Evolutionary conservation across 2,113 vertebrate species (phyloP).

Genomic region (Aspiorhynchus laticeps): DNA sequence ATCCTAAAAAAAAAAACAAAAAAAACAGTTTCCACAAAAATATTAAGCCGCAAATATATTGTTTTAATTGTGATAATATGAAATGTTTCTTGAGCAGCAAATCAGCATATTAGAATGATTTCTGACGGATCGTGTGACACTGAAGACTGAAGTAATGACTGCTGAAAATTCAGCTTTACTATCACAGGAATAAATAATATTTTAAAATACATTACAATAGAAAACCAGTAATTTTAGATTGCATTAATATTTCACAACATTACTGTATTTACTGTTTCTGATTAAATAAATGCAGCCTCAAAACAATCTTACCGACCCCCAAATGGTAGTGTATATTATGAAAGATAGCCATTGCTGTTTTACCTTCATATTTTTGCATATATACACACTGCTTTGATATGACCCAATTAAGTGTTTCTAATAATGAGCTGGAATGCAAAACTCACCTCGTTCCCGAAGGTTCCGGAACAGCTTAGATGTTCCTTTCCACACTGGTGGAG

Average conservation of each 20-base stretch:
- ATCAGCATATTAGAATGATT: neutral
- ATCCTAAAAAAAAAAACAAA: neutral
- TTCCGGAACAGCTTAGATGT: conserved; percentile 95
- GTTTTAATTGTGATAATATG: too few relatives aligned
- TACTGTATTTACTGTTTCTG: neutral
- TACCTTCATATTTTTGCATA: neutral
- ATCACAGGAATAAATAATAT: neutral
- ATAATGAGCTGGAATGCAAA: neutral
- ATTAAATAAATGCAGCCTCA: neutral
- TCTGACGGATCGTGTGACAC: neutral
- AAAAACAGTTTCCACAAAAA: neutral
- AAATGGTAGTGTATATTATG: neutral
- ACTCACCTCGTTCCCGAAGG: conserved; percentile 87
- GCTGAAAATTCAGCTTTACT: neutral
- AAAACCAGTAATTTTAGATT: neutral
- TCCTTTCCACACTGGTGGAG: conserved; percentile 96
- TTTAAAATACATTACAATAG: neutral
- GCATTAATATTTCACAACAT: too few relatives aligned
- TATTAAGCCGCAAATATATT: neutral
- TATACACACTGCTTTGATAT: neutral
- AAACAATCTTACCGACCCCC: neutral
- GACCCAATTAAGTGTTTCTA: neutral
- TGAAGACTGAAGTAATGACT: neutral
- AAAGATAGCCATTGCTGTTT: neutral
- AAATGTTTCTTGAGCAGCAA: too few relatives aligned